Evolutionary conservation across 1,140 invertebrate genomes (phyloP).

Genomic region (Pseudomyrmex concolor): DNA sequence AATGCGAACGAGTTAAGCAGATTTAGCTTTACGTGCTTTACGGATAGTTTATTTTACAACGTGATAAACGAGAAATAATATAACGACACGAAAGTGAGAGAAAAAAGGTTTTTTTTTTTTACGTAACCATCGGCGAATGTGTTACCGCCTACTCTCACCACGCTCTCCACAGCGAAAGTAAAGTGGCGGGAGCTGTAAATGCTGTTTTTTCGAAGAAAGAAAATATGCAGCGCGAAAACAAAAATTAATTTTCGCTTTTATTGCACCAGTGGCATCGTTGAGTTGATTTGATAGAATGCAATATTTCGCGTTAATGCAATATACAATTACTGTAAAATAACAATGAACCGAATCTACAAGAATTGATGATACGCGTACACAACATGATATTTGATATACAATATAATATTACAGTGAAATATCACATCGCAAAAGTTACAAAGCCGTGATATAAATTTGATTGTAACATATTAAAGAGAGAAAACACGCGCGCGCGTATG

Average conservation of each 20-base stretch:
- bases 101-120: not conserved
- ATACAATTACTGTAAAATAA: no score
- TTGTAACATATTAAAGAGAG: not conserved
- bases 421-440: slow-evolving; percentile 2
- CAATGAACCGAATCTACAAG: slow-evolving; percentile 3
- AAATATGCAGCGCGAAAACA: no score
- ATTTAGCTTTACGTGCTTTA: slow-evolving; percentile 44
- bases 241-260: no score
- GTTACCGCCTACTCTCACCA: no score
- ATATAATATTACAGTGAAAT: slow-evolving; percentile 17
- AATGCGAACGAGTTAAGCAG: slow-evolving; percentile 53
- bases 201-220: no score
- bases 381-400: not conserved
- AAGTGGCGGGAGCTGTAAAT: no score
- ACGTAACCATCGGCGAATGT: no score
- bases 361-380: not conserved
- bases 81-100: not conserved
- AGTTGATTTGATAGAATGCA: no score
- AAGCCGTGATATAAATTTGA: not conserved
- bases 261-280: no score
- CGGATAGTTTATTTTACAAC: not conserved
- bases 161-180: no score
- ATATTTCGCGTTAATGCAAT: no score
- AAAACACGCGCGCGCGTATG: no score
- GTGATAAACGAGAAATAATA: slow-evolving; percentile 18